Conservation (phyloP, 2,113 vertebrate genomes). For the Oncorhynchus clarkii region DNA sequence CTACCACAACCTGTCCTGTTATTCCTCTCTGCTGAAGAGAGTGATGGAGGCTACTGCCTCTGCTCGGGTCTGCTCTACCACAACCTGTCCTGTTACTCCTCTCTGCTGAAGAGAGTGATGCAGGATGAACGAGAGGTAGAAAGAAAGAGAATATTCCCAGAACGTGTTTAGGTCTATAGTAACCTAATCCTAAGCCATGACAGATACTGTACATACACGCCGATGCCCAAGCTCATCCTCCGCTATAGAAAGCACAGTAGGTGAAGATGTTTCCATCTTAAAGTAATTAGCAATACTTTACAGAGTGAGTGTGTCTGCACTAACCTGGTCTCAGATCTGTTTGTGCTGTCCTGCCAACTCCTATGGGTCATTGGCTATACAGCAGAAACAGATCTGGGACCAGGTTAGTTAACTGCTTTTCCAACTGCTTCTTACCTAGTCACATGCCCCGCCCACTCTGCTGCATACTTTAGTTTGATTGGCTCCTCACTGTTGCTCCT, state of each 20-base stretch:
- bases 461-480: slow-evolving; percentile 26
- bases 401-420: slow-evolving; percentile 8
- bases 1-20: too few relatives aligned
- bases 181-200: slow-evolving; percentile 20
- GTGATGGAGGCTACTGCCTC: too few relatives aligned
- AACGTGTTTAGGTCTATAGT: not conserved
- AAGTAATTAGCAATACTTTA: slow-evolving; percentile 17
- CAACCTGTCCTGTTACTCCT: slow-evolving; percentile 1
- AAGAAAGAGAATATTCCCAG: slow-evolving; percentile 15
- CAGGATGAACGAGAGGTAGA: slow-evolving; percentile 4
- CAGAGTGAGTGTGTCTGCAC: not conserved
- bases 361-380: too few relatives aligned
- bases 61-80: too few relatives aligned
- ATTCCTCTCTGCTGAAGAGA: too few relatives aligned
- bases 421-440: slow-evolving; percentile 1
- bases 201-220: slow-evolving; percentile 7
- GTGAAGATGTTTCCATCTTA: slow-evolving; percentile 31
- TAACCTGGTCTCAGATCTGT: too few relatives aligned
- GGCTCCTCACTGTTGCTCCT: slow-evolving; percentile 4
- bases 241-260: slow-evolving; percentile 28
- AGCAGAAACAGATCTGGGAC: too few relatives aligned
- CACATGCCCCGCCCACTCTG: slow-evolving; percentile 23
- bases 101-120: slow-evolving; percentile 15
- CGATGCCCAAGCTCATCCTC: slow-evolving; percentile 31
- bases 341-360: too few relatives aligned